A percentile compares a stretch with the other conserved stretches of the same genome.
Evolutionary conservation across 2,113 vertebrate species (phyloP).

Genomic region (Paratilapia polleni): DNA sequence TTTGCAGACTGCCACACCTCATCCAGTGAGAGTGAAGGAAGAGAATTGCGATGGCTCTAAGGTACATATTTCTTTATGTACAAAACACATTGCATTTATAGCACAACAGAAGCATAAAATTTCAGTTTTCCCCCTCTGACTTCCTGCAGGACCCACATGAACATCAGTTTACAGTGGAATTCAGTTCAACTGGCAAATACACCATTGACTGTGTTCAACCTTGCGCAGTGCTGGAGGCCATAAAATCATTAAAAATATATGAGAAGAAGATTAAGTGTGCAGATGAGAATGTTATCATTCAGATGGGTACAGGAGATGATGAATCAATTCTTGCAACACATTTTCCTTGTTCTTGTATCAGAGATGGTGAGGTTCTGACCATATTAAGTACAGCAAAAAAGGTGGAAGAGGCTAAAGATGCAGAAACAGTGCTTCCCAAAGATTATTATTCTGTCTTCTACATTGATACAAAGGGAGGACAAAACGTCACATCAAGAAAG

Average conservation of each 20-base stretch:
- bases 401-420: not conserved
- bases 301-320: not conserved
- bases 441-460: slow-evolving; percentile 2
- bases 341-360: slow-evolving; percentile 28
- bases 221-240: slow-evolving; percentile 12
- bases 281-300: slow-evolving; percentile 5
- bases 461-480: not conserved
- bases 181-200: fast-evolving
- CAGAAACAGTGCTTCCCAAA: fast-evolving
- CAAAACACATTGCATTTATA: not conserved
- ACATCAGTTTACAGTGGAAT: not conserved
- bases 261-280: not conserved
- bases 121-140: not conserved
- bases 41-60: not conserved
- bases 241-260: not conserved
- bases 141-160: not conserved
- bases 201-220: not conserved
- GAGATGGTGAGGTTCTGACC: fast-evolving
- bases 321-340: slow-evolving; percentile 4
- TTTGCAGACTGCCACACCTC: not conserved
- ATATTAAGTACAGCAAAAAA: fast-evolving
- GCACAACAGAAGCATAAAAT: not conserved
- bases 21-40: not conserved
- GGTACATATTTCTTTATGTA: not conserved
- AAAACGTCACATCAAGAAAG: not conserved